Evolutionary conservation across 2,888 invertebrate species (phyloP), one percentile per base, ranked within the genome.

Genomic region (Coronaproctus castanopsis): DNA sequence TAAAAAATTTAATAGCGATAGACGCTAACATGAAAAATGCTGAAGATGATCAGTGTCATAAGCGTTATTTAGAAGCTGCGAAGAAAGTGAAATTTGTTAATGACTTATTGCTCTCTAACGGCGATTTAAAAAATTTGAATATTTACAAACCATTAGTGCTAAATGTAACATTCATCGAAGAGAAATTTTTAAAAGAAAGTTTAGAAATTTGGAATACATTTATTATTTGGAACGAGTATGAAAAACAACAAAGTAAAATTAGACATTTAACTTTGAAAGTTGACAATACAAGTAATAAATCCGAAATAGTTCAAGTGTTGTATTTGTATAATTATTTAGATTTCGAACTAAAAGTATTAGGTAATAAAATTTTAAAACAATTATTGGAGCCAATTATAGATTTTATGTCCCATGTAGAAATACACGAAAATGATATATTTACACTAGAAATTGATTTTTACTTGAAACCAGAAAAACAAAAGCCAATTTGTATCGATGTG

Each of bases 351-450:
- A 72, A 76, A 48, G 71, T 74, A 57, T 78, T 86, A 66, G 73
- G 79, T 1, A 73, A 73, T 60, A 78, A 77, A 65, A 67, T 87
- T 20, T 70, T 81, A 65, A 73, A 77, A 36, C 70, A 77, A 62
- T 69, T 84, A 22, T 71, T 85, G 14, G 69, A 72, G 57, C 78
- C 80, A 0, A 75, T 85, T 1, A 76, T 83, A 58, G 72, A 75
- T 57, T 69, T 73, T 60, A 72, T 76, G 18, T 70, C 71, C 62
- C 67, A 66, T n/a, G 73, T 80, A 2, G 70, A 70, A 53, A 70
- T 72, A 2, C 72, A 74, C 59, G 71, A 73, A 5, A 67, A 70
- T 2, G 68, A 67, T 54, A 71, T 71, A 21, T 55, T 24, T 18
- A 24, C 21, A 1, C 36, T 59, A 21, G 19, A 24, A 0, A 20